These are phyloP conservation scores for Phoebastria nigripes DNA, from an alignment of 2,797 vertebrate genomes.

Conservation along the genomic window DNA sequence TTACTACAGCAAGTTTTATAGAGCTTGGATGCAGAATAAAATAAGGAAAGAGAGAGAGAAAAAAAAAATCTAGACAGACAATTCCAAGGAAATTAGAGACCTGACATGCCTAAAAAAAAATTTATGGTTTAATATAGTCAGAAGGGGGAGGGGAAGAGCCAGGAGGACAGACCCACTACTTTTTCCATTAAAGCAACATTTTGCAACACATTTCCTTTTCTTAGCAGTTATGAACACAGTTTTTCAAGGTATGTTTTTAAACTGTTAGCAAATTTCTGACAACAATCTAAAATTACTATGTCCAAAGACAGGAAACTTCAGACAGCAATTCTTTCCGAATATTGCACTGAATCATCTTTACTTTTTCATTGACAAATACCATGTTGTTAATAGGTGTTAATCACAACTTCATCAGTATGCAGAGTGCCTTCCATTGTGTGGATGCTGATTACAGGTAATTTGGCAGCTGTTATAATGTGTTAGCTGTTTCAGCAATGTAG, in stretches of 20 bases:
- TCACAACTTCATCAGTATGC: conserved; percentile 38
- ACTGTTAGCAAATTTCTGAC: neutral
- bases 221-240: neutral
- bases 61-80: neutral
- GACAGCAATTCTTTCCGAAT: neutral
- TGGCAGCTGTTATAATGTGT: conserved; percentile 39
- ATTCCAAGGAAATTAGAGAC: neutral
- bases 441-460: conserved; percentile 61
- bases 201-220: neutral
- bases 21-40: neutral
- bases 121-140: neutral
- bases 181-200: neutral
- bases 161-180: neutral
- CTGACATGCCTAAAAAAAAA: neutral
- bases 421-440: conserved; percentile 30
- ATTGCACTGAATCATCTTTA: neutral
- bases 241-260: neutral
- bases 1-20: neutral
- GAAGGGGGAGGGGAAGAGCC: neutral
- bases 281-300: conserved; percentile 1
- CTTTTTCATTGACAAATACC: conserved; percentile 31
- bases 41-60: neutral
- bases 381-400: conserved; percentile 34
- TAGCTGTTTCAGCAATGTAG: conserved; percentile 14
- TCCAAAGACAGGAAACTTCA: neutral